Evolutionary conservation across 2,113 vertebrate genomes (phyloP).

Genomic region (Heterocephalus glaber): DNA sequence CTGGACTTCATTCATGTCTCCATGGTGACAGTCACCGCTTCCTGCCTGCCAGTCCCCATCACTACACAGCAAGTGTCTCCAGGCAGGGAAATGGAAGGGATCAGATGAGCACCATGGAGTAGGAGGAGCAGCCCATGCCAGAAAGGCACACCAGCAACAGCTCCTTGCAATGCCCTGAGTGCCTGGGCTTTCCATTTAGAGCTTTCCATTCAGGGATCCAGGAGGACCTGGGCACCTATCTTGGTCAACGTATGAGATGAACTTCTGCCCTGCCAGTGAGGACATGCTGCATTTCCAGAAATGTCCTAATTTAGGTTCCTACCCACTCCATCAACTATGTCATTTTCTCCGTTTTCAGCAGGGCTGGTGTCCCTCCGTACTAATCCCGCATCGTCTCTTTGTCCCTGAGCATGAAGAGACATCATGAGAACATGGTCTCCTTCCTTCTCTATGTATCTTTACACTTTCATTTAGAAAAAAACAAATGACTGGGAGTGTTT

Average conservation of each 20-base stretch:
- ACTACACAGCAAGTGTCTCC: background rate
- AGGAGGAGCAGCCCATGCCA: background rate
- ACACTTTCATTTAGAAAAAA: background rate
- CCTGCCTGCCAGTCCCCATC: background rate
- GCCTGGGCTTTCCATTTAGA: background rate
- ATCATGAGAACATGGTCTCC: background rate
- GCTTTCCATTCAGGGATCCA: background rate
- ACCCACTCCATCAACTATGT: fast-evolving
- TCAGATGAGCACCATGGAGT: background rate
- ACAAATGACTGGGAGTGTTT: background rate
- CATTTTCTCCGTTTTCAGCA: background rate
- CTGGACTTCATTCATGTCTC: background rate
- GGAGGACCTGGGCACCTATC: background rate
- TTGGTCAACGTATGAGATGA: background rate
- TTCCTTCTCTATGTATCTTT: background rate
- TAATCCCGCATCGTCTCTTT: background rate
- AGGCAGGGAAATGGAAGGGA: background rate
- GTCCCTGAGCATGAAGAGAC: background rate
- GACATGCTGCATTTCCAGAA: background rate
- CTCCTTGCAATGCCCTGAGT: background rate
- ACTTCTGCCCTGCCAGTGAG: too few relatives aligned
- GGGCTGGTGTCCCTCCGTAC: background rate
- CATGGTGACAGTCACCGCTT: background rate
- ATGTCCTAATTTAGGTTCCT: background rate
- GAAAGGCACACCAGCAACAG: background rate